Conservation (phyloP, 2,888 invertebrate genomes). For the Gibbula magus region DNA sequence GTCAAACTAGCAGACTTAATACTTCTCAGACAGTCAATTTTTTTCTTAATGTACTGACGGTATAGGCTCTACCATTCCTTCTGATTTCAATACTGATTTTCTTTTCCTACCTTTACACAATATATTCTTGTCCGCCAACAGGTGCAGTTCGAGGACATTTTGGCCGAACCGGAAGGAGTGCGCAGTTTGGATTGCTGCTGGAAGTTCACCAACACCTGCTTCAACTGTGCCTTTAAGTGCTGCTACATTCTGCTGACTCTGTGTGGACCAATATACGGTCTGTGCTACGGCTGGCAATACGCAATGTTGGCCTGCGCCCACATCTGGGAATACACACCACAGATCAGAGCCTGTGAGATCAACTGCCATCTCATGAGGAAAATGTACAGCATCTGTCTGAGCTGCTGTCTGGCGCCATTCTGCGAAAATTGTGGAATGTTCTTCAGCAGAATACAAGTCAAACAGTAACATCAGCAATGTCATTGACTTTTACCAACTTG, state of each 20-base stretch:
- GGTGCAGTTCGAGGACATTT: constrained; percentile 61
- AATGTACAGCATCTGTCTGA: constrained; percentile 77
- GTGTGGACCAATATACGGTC: constrained; percentile 82
- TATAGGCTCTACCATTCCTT: too few species aligned
- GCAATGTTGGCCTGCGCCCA: constrained; percentile 79
- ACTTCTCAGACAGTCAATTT: too few species aligned
- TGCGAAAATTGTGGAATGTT: constrained; percentile 52
- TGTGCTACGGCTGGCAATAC: constrained; percentile 77
- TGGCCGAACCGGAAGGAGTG: constrained; percentile 65
- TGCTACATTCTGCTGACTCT: constrained; percentile 84
- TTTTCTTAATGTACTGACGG: too few species aligned
- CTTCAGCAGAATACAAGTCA: constrained; percentile 35
- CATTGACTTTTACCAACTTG: background rate
- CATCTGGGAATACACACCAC: constrained; percentile 85
- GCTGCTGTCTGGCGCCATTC: constrained; percentile 69
- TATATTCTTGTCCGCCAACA: constrained; percentile 31
- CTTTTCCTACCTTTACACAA: too few species aligned
- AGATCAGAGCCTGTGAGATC: constrained; percentile 82
- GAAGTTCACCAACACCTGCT: constrained; percentile 81
- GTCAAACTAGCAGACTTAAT: too few species aligned
- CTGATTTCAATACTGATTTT: too few species aligned
- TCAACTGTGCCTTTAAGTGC: constrained; percentile 81
- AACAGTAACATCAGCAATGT: background rate
- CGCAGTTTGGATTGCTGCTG: constrained; percentile 82
- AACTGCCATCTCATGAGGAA: constrained; percentile 64